These are phyloP conservation scores for Daktulosphaira vitifoliae DNA, from an alignment of 1,140 invertebrate genomes.

Conservation along the genomic window DNA sequence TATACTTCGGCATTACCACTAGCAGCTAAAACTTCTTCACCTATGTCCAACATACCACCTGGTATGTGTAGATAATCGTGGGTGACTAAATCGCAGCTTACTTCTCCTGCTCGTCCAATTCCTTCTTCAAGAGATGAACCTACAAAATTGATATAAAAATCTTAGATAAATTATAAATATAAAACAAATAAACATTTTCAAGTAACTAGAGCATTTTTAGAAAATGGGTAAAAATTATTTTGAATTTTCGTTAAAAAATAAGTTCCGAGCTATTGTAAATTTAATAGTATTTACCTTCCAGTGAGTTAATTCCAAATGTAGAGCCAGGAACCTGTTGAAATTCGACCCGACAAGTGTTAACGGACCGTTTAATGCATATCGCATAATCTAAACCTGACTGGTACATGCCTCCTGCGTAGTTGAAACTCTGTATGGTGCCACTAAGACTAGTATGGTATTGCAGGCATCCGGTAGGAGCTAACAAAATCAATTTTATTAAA, in stretches of 20 bases:
- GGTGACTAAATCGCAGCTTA: constrained; percentile 35
- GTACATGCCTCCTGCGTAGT: constrained; percentile 49
- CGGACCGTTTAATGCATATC: constrained; percentile 54
- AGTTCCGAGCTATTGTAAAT: not conserved
- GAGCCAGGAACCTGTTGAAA: constrained; percentile 34
- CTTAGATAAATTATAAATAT: no score
- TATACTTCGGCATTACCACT: constrained; percentile 7
- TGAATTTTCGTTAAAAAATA: not conserved
- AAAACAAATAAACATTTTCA: no score
- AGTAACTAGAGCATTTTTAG: no score
- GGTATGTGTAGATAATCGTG: constrained; percentile 37
- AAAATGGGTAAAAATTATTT: no score
- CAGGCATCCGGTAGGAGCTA: constrained; percentile 54
- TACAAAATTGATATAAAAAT: not conserved
- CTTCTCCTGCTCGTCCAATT: constrained; percentile 37
- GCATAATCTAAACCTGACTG: constrained; percentile 73
- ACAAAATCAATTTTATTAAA: no score
- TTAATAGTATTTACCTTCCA: constrained; percentile 34
- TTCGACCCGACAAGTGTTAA: constrained; percentile 37
- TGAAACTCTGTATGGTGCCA: constrained; percentile 61
- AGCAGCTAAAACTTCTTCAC: constrained; percentile 27
- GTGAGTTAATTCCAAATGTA: constrained; percentile 35
- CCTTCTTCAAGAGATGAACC: constrained; percentile 34
- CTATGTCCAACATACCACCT: constrained; percentile 34
- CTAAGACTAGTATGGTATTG: constrained; percentile 55